These are phyloP conservation scores for Cyprinodon brontotheroides DNA, from an alignment of 2,113 vertebrate genomes.

Conservation along the genomic window DNA sequence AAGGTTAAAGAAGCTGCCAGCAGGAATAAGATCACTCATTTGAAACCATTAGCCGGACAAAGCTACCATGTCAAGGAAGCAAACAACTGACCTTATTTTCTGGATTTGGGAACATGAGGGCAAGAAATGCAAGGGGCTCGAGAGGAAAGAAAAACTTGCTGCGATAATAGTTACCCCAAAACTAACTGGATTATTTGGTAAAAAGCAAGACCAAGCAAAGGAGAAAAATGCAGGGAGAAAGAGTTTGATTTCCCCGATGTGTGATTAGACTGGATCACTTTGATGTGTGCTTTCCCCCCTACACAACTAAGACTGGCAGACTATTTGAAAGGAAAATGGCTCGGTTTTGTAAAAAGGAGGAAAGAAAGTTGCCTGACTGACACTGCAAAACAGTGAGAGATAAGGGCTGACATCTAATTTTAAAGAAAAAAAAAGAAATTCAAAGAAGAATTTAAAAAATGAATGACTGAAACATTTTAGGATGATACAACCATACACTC, in stretches of 20 bases:
- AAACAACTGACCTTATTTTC: constrained; percentile 1
- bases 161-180: constrained; percentile 13
- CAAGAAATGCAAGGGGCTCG: not conserved
- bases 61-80: not conserved
- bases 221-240: constrained; percentile 21
- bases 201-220: constrained; percentile 12
- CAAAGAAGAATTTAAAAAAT: not conserved
- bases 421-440: not conserved
- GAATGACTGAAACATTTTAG: not conserved
- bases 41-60: not conserved
- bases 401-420: not conserved
- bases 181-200: not conserved
- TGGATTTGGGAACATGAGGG: not conserved
- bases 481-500: not conserved
- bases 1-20: constrained; percentile 28
- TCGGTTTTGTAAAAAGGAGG: constrained; percentile 15
- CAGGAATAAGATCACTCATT: not conserved
- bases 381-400: constrained; percentile 29
- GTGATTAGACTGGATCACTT: constrained; percentile 57
- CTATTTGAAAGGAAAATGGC: constrained; percentile 40
- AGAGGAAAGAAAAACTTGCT: not conserved
- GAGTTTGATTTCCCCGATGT: constrained; percentile 59
- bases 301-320: constrained; percentile 18
- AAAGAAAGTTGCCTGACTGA: constrained; percentile 40
- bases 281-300: constrained; percentile 52